Percentiles rank a stretch among this genome's conserved stretches.
phyloP scores from a whole-genome alignment of 92 coral and sea anemone genomes.

The Anthopleura xanthogrammica region DNA sequence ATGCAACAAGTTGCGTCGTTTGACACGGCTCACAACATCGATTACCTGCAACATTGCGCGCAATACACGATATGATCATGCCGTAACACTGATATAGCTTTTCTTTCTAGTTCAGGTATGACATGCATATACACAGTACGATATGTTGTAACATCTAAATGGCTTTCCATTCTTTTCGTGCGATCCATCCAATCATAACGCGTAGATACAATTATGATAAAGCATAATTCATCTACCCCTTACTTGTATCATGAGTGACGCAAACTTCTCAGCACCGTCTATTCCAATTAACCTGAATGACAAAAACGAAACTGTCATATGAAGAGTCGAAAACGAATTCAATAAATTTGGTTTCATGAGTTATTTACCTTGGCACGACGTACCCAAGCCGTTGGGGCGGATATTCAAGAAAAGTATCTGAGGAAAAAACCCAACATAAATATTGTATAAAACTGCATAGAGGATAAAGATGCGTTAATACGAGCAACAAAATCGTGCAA shows the following conservation, averaged over 20 bases:
- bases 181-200: no score
- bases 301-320: not conserved
- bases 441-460: not conserved
- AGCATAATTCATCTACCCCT: not conserved
- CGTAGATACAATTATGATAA: not conserved
- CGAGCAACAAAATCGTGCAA: not conserved
- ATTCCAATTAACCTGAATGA: constrained; percentile 48
- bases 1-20: no score
- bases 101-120: no score
- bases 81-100: no score
- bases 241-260: constrained; percentile 72
- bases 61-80: no score
- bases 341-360: no score
- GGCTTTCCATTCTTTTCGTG: no score
- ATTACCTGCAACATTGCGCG: no score
- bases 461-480: not conserved
- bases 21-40: no score
- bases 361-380: constrained; percentile 71
- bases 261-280: constrained; percentile 72
- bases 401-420: constrained; percentile 69
- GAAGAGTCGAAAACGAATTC: no score
- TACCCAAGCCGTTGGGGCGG: constrained; percentile 74
- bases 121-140: no score
- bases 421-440: not conserved
- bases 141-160: no score